Evolutionary conservation across 2,797 vertebrate genomes (phyloP).

Genomic region (Hippocampus kuda): DNA sequence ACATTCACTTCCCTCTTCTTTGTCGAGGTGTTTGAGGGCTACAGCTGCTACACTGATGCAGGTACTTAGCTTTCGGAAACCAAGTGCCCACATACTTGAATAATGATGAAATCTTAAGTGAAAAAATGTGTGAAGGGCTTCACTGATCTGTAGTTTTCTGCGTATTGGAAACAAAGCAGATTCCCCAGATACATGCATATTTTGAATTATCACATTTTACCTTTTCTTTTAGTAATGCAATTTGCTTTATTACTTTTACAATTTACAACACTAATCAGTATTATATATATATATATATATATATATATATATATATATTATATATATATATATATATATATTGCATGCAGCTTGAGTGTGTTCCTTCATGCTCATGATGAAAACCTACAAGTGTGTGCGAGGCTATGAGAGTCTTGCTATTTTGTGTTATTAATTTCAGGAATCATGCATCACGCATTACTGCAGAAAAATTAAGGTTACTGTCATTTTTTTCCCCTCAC

Average conservation of each 20-base stretch:
- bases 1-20: neutral
- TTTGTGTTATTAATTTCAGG: neutral
- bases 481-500: constrained; percentile 7
- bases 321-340: neutral
- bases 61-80: neutral
- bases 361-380: neutral
- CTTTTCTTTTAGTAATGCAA: neutral
- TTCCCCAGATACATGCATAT: neutral
- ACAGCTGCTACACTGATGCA: neutral
- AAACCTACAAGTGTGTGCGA: neutral
- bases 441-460: neutral
- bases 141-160: neutral
- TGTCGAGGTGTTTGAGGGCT: neutral
- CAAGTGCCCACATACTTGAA: no score
- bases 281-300: neutral
- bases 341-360: neutral
- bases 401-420: neutral
- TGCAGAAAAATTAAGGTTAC: neutral
- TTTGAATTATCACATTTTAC: neutral
- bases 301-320: neutral
- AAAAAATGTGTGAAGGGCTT: neutral
- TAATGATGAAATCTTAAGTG: no score
- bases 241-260: neutral
- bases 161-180: neutral
- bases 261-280: neutral